Evolutionary conservation across 1,140 invertebrate species (phyloP).

Genomic region (Zaprionus nigranus): DNA sequence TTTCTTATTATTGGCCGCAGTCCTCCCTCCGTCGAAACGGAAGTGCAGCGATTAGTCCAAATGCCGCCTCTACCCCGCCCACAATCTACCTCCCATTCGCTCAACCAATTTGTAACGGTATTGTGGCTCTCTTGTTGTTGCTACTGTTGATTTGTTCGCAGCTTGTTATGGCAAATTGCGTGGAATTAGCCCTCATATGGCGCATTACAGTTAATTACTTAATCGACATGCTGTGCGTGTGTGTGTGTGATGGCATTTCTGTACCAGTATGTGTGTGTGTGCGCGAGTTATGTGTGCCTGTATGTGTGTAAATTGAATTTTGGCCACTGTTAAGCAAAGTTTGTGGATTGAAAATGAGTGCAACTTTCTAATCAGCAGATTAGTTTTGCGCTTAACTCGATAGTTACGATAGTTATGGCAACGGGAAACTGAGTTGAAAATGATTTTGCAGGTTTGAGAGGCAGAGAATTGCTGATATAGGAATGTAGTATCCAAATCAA

Average conservation of each 20-base stretch:
- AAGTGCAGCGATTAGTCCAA: conserved; percentile 30
- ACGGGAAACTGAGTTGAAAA: background rate
- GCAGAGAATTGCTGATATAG: no score
- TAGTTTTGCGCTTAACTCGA: conserved; percentile 4
- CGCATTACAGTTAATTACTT: conserved; percentile 32
- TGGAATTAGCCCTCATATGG: conserved; percentile 25
- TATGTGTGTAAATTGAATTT: conserved; percentile 7
- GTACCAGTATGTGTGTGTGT: background rate
- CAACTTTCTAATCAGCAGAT: conserved; percentile 8
- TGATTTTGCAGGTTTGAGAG: background rate
- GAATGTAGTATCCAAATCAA: no score
- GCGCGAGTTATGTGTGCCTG: background rate
- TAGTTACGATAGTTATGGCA: background rate
- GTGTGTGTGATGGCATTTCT: background rate
- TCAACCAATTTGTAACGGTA: conserved; percentile 1
- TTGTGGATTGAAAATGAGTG: conserved; percentile 4
- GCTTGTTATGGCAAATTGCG: conserved; percentile 26
- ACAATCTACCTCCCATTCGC: background rate
- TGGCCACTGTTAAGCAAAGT: conserved; percentile 2
- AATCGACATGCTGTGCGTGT: conserved; percentile 12
- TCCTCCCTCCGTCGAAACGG: conserved; percentile 9
- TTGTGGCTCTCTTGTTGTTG: conserved; percentile 3
- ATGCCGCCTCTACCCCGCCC: background rate
- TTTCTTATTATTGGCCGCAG: conserved; percentile 42
- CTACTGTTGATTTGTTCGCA: conserved; percentile 29